Evolutionary conservation across 2,113 vertebrate species (phyloP).

Genomic region (Hydrolagus affinis): DNA sequence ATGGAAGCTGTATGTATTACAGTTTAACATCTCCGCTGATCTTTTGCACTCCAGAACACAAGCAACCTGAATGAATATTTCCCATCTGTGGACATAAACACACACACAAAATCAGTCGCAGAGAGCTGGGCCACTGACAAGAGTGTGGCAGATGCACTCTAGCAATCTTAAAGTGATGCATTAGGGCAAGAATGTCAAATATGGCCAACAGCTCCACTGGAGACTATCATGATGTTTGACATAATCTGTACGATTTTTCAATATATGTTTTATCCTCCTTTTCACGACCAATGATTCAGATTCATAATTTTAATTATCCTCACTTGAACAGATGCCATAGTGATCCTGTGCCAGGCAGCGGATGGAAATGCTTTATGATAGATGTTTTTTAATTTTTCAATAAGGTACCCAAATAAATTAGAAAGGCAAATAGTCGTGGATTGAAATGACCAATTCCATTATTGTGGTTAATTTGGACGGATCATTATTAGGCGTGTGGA

Average conservation of each 20-base stretch:
- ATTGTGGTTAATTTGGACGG: no score
- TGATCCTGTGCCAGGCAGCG: background rate
- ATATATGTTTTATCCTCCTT: background rate
- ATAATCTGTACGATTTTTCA: background rate
- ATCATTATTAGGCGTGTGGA: no score
- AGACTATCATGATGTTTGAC: background rate
- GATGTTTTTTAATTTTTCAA: no score
- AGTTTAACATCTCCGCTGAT: background rate
- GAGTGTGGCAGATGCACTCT: background rate
- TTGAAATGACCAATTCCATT: no score
- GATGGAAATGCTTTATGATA: background rate
- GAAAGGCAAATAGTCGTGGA: no score
- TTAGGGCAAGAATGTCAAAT: background rate
- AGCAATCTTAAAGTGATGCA: background rate
- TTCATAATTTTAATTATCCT: background rate
- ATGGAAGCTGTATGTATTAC: background rate
- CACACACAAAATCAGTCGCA: background rate
- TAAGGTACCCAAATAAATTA: no score
- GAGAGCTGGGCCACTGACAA: background rate
- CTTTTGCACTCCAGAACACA: background rate
- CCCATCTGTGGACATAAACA: background rate
- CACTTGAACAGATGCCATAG: conserved; percentile 1
- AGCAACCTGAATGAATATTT: background rate
- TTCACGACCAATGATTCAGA: background rate
- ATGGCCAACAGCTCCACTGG: background rate